phyloP scores from a whole-genome alignment of 2,888 invertebrate species.

The Pseudococcus longispinus region DNA sequence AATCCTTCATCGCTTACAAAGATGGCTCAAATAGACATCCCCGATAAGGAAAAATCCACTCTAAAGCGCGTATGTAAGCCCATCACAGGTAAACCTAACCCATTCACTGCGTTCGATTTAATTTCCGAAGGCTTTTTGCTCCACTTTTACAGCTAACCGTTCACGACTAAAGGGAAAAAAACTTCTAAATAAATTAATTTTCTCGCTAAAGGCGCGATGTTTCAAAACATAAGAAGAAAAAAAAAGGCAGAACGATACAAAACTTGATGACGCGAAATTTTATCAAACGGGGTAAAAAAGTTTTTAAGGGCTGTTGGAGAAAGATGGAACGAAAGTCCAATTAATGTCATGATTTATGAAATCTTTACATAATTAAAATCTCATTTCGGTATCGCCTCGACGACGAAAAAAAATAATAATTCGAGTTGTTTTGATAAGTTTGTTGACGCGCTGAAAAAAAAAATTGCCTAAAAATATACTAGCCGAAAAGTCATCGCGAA shows the following conservation, averaged over 20 bases:
- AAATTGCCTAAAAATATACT: background rate
- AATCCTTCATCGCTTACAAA: no score
- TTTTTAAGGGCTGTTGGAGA: background rate
- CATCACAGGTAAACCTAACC: background rate
- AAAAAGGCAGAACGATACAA: background rate
- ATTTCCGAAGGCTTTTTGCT: background rate
- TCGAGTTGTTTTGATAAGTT: background rate
- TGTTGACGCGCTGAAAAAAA: background rate
- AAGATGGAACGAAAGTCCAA: background rate
- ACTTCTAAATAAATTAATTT: constrained; percentile 6
- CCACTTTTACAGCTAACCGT: background rate
- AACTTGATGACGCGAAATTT: background rate
- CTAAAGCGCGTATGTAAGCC: background rate
- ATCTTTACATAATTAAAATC: constrained; percentile 20
- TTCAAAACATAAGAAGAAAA: no score
- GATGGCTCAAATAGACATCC: background rate
- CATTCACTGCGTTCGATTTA: background rate
- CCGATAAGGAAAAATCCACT: background rate
- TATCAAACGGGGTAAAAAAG: background rate
- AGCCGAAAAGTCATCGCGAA: background rate
- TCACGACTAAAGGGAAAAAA: background rate
- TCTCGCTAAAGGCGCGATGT: background rate
- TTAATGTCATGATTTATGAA: constrained; percentile 29
- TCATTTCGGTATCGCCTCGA: background rate
- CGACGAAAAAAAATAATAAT: background rate